Base-by-base conservation (phyloP, 2,113 vertebrate species). In the Hydropotes inermis region DNA sequence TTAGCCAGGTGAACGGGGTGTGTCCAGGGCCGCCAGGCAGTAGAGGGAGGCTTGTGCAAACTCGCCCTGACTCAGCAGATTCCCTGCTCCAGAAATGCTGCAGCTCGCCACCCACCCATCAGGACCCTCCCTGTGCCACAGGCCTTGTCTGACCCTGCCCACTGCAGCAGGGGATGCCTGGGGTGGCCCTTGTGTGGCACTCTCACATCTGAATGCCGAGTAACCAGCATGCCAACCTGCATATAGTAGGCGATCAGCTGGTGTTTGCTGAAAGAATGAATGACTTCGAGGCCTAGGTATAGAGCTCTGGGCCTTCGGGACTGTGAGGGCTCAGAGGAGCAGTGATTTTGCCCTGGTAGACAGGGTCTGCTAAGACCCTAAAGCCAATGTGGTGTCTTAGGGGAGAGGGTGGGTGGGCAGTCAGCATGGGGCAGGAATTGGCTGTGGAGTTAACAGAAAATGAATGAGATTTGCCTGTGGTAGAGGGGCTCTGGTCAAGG, bases 61-160 rank as follows among this genome's bases (percentile, higher is more conserved):
- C 55, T 50, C 2, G 2, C 16, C 45, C 50, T 3, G 2, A 15
- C 43, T 23, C 36, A 36, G 57, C 23, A 50, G 81, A 67, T 25
- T 45, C 15, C 2, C 10, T n/a, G 27, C 79, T 54, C 10, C 28
- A 87, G 78, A 94, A 60, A 70, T 1, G n/a, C 6, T 14, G 16
- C 36, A 28, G 1, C 17, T 43, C 33, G 6, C 19, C 0, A 0
- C 9, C 17, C 3, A 27, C 36, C 60, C 76, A 19, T 19, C 15
- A 36, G 57, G 78, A 58, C 19, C 10, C 7, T 17, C 25, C 25
- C 6, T 23, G 3, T 8, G 14, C 19, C 28, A 13, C 28, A 3
- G 43, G 21, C 55, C 19, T 25, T 19, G 15, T 28, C 25, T 54
- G 57, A 39, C 64, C 13, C 28, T 2, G 1, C 47, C 88, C 52